Base-by-base conservation (phyloP, 2,888 invertebrate species). In the Nomada ferruginata region DNA sequence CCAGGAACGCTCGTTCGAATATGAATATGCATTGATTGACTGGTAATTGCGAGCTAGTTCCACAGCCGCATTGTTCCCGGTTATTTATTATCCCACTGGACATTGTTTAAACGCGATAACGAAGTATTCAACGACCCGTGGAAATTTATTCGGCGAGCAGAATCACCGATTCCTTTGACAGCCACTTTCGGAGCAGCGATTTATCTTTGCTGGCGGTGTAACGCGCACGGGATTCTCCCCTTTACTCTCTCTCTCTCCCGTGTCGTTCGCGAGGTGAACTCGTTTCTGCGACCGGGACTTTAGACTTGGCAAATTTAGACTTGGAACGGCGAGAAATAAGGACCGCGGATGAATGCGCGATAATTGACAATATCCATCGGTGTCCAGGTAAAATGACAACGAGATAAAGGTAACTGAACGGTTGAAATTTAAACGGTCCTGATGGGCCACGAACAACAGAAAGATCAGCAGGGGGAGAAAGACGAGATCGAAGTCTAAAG, bases 351-450 rank as follows among this genome's bases (percentile, higher is more conserved):
- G 47, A 47, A 47, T 47, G 47, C 47, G 47, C 47, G 47, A 47
- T 57, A 57, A 57, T 57, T 26, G 23, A 55, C 55, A 11, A 15
- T 47, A 47, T 47, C 47, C 47, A 10, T 47, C 42, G 68, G n/a
- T 11, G 61, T 47, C 10, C 64, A 61, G 36, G 59, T 60, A 20
- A 68, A 84, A 64, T 68, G 72, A 82, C 70, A 72, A 76, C 83
- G 86, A 89, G 85, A 74, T 64, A 91, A 91, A 91, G 90, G 91
- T 91, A 91, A 92, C 91, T 89, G 90, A 84, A 90, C 89, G 91
- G 91, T 91, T 85, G 91, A 91, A 91, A 91, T 80, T 81, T 81
- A 80, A 88, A 74, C 82, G 79, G 76, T 66, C 71, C 79, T 18
- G 75, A 76, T 72, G 79, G 68, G 23, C 61, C 64, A 50, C n/a